phyloP scores from a whole-genome alignment of 2,113 vertebrate species.

The Sialia sialis region DNA sequence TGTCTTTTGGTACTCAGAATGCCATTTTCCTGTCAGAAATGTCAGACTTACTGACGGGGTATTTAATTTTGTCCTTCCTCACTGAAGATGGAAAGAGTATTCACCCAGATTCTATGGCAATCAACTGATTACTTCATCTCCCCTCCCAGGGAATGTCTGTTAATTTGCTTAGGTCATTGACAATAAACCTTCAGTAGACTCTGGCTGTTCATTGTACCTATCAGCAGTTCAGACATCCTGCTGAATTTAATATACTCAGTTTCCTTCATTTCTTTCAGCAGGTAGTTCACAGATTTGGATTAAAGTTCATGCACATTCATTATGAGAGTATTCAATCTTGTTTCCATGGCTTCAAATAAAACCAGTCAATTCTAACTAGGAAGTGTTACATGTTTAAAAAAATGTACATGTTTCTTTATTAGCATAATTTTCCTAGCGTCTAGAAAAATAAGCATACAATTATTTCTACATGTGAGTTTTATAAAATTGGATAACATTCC shows the following conservation, averaged over 20 bases:
- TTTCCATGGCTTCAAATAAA: background rate
- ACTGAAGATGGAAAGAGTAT: background rate
- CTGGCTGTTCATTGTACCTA: background rate
- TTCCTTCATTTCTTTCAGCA: background rate
- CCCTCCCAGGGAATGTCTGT: background rate
- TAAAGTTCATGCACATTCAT: background rate
- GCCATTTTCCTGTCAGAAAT: background rate
- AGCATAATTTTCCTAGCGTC: background rate
- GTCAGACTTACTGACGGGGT: background rate
- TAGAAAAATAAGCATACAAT: background rate
- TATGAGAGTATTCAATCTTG: background rate
- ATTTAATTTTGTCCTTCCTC: background rate
- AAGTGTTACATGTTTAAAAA: background rate
- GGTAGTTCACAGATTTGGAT: background rate
- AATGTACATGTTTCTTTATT: background rate
- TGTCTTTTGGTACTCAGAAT: background rate
- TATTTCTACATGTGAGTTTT: background rate
- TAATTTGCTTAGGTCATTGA: background rate
- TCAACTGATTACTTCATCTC: background rate
- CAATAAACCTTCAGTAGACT: background rate
- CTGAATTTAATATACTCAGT: background rate
- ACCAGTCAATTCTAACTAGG: background rate
- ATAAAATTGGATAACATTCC: background rate
- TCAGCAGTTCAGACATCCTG: background rate
- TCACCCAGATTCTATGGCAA: background rate